phyloP scores from a whole-genome alignment of 2,797 vertebrate species.

The Melanotaenia parkinsoni region DNA sequence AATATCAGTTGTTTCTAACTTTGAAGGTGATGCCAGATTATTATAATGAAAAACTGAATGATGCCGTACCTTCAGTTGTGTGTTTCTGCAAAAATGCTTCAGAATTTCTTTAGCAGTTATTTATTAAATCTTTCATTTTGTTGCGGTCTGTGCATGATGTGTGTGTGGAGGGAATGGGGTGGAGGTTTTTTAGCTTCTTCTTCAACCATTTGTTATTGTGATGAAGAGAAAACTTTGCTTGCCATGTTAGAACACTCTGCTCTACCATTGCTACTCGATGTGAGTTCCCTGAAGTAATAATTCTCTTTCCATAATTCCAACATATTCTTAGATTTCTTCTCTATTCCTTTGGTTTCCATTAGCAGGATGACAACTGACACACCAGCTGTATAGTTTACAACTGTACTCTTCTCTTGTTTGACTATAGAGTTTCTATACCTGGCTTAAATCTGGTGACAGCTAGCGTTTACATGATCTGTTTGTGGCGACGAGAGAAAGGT shows the following conservation, averaged over 20 bases:
- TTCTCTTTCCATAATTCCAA: neutral
- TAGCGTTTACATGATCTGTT: too few species aligned
- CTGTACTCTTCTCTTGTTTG: too few species aligned
- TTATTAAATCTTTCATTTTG: neutral
- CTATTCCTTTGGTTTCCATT: constrained; percentile 3
- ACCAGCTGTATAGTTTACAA: neutral
- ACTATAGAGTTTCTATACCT: too few species aligned
- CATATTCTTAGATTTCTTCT: neutral
- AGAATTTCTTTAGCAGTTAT: neutral
- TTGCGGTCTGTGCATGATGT: neutral
- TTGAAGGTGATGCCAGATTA: neutral
- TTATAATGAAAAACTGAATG: neutral
- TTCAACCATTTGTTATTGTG: neutral
- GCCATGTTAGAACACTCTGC: neutral
- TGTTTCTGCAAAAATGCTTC: too few species aligned
- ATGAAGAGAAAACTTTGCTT: constrained; percentile 25
- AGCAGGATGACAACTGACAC: neutral
- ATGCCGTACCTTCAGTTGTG: too few species aligned
- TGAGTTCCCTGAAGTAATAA: neutral
- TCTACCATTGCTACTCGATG: neutral
- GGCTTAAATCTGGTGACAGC: too few species aligned
- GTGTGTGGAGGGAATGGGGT: neutral
- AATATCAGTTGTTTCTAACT: neutral
- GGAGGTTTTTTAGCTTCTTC: neutral
- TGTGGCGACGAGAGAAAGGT: too few species aligned